Percentiles rank a stretch among this genome's conserved stretches.
Evolutionary conservation across 2,888 invertebrate species (phyloP).

Genomic region (Sinelater perroti): DNA sequence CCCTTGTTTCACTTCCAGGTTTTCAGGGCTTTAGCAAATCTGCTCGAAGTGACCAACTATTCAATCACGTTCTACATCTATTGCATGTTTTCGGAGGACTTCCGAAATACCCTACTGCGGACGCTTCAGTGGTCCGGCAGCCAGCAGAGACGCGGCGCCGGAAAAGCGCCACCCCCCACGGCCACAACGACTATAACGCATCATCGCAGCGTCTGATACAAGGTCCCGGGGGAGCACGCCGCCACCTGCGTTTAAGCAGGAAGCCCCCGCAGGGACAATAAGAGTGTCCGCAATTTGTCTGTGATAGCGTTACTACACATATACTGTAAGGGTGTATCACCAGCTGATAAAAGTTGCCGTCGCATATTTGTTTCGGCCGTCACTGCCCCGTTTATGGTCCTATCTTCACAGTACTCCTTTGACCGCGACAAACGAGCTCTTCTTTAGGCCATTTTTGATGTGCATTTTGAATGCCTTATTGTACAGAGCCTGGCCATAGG

Average conservation of each 20-base stretch:
- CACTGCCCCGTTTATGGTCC: slow-evolving; percentile 23
- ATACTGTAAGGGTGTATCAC: slow-evolving; percentile 6
- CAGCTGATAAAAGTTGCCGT: slow-evolving; percentile 10
- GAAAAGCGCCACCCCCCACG: slow-evolving; percentile 55
- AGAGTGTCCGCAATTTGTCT: slow-evolving; percentile 31
- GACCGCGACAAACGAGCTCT: no score
- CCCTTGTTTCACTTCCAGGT: slow-evolving; percentile 60
- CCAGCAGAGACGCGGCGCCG: slow-evolving; percentile 49
- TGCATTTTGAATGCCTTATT: slow-evolving; percentile 13
- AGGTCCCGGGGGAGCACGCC: slow-evolving; percentile 46
- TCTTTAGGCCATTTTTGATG: slow-evolving; percentile 3
- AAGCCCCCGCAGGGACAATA: slow-evolving; percentile 24
- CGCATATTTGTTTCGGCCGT: slow-evolving; percentile 3
- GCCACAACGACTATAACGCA: slow-evolving; percentile 60
- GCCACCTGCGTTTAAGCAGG: slow-evolving; percentile 45
- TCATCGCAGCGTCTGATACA: slow-evolving; percentile 58
- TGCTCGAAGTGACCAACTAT: slow-evolving; percentile 79
- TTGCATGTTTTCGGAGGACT: slow-evolving; percentile 80
- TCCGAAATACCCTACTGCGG: slow-evolving; percentile 72
- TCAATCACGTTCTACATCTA: slow-evolving; percentile 83
- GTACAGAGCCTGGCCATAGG: no score
- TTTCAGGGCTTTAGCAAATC: slow-evolving; percentile 75
- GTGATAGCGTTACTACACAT: slow-evolving; percentile 28
- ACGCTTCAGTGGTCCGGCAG: slow-evolving; percentile 69
- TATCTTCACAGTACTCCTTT: no score